Percentiles rank a stretch among this genome's conserved stretches.
Evolutionary conservation across 2,113 vertebrate species (phyloP).

Genomic region (Telmatochromis sp.): DNA sequence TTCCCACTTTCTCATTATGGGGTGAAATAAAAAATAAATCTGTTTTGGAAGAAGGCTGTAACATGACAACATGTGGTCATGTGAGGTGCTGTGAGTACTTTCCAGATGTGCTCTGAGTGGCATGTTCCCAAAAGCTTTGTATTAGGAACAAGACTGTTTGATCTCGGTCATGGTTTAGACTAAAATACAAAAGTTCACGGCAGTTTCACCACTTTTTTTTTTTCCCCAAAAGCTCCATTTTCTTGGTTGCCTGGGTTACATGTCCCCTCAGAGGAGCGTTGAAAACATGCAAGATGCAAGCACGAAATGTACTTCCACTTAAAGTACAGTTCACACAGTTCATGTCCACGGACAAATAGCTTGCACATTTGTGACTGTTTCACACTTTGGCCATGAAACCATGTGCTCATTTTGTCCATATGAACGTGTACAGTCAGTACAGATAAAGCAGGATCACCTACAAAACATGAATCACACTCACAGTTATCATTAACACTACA

Average conservation of each 20-base stretch:
- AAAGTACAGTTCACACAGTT: not conserved
- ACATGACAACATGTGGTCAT: not conserved
- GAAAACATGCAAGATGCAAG: not conserved
- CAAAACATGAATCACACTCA: not conserved
- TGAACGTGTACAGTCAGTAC: accelerated
- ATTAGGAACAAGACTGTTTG: not conserved
- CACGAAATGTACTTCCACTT: not conserved
- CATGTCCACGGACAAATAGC: not conserved
- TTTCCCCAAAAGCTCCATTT: accelerated
- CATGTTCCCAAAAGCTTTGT: not conserved
- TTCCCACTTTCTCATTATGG: not conserved
- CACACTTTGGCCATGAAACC: not conserved
- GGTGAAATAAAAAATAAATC: not conserved
- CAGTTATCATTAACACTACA: not conserved
- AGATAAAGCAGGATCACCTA: not conserved
- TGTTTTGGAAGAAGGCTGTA: not conserved
- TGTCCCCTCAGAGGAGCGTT: not conserved
- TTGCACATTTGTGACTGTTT: not conserved
- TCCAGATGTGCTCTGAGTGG: not conserved
- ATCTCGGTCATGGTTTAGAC: accelerated
- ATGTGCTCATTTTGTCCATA: not conserved
- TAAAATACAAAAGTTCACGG: not conserved
- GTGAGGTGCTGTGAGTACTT: not conserved
- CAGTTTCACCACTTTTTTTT: not conserved
- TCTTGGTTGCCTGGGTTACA: not conserved